Conservation (phyloP, 2,888 invertebrate genomes). For the Priocnemis perturbator region DNA sequence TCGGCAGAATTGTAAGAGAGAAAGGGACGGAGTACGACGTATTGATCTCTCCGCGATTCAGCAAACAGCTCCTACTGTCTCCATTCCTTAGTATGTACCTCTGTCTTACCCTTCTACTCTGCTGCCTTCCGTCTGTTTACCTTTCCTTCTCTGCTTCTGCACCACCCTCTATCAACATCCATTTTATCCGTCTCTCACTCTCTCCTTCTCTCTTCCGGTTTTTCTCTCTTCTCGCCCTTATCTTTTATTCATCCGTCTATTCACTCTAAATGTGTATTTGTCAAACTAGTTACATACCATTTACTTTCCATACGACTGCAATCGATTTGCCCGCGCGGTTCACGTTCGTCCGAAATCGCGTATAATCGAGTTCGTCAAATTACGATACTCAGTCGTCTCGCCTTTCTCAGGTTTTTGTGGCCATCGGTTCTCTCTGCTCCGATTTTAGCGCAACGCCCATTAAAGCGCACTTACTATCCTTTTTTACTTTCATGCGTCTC, state of each 20-base stretch:
- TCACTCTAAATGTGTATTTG: background rate
- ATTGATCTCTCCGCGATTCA: conserved; percentile 73
- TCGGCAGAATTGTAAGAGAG: conserved; percentile 54
- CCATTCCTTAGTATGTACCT: conserved; percentile 53
- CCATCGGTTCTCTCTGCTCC: too few species aligned
- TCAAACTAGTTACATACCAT: too few species aligned
- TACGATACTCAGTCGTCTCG: too few species aligned
- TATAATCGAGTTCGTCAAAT: too few species aligned
- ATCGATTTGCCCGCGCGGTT: too few species aligned
- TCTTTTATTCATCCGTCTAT: conserved; percentile 1
- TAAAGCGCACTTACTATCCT: too few species aligned
- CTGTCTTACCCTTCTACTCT: conserved; percentile 49
- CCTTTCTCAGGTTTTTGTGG: too few species aligned
- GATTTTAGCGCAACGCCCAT: too few species aligned
- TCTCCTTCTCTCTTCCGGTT: background rate
- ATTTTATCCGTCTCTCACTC: background rate
- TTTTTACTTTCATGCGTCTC: too few species aligned
- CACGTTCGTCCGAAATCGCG: too few species aligned
- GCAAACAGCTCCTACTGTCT: conserved; percentile 71
- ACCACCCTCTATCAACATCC: conserved; percentile 18
- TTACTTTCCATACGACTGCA: too few species aligned
- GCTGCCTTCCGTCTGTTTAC: conserved; percentile 26
- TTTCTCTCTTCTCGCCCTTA: background rate
- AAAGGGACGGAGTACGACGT: conserved; percentile 64
- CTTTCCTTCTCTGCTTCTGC: conserved; percentile 28